Evolutionary conservation across 2,113 vertebrate species (phyloP), one percentile per base, ranked within the genome.

Genomic region (Cranoglanis bouderius): DNA sequence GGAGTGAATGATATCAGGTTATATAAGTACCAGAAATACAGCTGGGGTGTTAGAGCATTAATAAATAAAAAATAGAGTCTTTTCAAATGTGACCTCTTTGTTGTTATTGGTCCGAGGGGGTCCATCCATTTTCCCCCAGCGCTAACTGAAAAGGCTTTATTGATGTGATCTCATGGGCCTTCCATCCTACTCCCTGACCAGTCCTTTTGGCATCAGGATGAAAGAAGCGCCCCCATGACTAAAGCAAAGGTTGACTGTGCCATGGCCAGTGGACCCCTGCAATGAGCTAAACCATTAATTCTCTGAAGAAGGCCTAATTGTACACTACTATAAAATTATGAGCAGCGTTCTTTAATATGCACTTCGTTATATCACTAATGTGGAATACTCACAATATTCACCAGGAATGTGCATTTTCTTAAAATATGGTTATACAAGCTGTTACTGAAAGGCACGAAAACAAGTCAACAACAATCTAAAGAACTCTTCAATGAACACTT

Each of bases 31-130:
- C 35, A 65, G 82, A 82, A 86, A 89, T 51, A 55, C 46, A 82
- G 61, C 61, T 86, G 24, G 55, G 65, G 29, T 38, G 40, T 89
- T 85, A 90, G 70, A 87, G 88, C 90, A 94, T 94, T 89, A 94
- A 95, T 95, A 94, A 95, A 94, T 92, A 93, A 95, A 93, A 92
- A 93, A 95, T 93, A 91, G 90, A 89, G 85, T 90, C 89, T 93
- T 93, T 93, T 94, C 88, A 93, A 85, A 93, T 88, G 88, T 89
- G 90, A 88, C 92, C 91, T 89, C 85, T 90, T 90, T 92, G 92
- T 92, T 92, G 90, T 92, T 88, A 75, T 18, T 92, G 91, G 91
- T 94, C 91, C 88, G 94, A 93, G 93, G 93, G 89, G 77, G 87
- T 93, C 92, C 90, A 92, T 87, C 87, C 90, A 82, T 85, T 89